Percentiles rank a stretch among this genome's conserved stretches.
Conservation (phyloP, 2,888 invertebrate genomes). For the Pristionchus mayeri region DNA sequence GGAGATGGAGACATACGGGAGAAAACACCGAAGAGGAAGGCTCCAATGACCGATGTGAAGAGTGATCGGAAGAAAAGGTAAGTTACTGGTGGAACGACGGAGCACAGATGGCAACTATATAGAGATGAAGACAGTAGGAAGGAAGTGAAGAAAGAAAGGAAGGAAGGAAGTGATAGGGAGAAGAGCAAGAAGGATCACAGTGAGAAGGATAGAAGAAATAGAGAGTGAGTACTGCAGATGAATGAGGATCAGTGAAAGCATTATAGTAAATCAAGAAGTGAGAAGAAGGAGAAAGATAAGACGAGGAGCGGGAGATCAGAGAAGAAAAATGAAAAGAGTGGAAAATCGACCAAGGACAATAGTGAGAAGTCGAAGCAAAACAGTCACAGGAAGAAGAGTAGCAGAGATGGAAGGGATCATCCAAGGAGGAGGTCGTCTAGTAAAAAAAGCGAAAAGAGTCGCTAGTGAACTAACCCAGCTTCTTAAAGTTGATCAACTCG, state of each 20-base stretch:
- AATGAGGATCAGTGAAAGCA: background rate
- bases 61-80: conserved; percentile 12
- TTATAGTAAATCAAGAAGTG: conserved; percentile 22
- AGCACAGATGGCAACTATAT: background rate
- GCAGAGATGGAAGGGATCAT: background rate
- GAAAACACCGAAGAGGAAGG: conserved; percentile 30
- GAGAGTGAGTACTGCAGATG: background rate
- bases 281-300: conserved; percentile 30
- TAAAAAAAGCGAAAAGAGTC: conserved; percentile 22
- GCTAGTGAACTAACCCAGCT: background rate
- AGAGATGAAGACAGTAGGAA: conserved; percentile 21
- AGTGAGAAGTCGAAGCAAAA: conserved; percentile 24
- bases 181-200: background rate
- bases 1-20: background rate
- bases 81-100: background rate
- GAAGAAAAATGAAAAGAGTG: conserved; percentile 35
- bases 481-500: conserved; percentile 3
- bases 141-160: conserved; percentile 20
- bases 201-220: conserved; percentile 31
- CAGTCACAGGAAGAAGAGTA: conserved; percentile 23
- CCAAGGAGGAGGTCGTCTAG: background rate
- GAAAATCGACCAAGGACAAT: conserved; percentile 17
- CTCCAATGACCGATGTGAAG: background rate
- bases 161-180: conserved; percentile 30
- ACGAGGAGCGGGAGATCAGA: conserved; percentile 8